A percentile compares a stretch with the other conserved stretches of the same genome.
Evolutionary conservation across 2,888 invertebrate species (phyloP).

Genomic region (Lithodes maja): DNA sequence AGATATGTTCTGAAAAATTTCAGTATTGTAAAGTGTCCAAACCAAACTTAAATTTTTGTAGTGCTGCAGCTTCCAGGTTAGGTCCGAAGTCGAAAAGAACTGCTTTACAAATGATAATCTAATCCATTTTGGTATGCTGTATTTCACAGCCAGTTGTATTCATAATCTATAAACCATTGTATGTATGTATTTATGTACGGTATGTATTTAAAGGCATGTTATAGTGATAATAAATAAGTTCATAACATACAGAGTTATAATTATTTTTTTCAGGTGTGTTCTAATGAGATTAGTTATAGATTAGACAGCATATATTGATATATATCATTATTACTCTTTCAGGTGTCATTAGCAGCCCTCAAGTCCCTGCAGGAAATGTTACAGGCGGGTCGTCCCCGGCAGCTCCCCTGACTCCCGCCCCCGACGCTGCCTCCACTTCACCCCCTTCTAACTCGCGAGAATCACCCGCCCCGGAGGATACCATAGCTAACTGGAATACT

Average conservation of each 20-base stretch:
- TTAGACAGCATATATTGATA: neutral
- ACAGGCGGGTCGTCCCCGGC: conserved; percentile 66
- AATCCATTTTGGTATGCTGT: no score
- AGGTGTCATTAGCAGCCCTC: conserved; percentile 93
- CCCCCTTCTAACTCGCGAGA: neutral
- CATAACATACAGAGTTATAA: neutral
- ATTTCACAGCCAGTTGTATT: no score
- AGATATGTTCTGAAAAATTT: no score
- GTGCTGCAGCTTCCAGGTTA: no score
- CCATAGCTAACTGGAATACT: conserved; percentile 83
- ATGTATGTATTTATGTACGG: no score
- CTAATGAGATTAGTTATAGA: neutral
- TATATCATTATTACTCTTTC: conserved; percentile 18
- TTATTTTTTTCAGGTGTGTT: neutral
- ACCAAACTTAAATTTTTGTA: no score
- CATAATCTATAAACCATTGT: no score
- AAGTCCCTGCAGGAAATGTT: conserved; percentile 98
- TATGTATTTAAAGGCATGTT: no score
- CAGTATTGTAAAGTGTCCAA: no score
- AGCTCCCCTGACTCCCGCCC: neutral
- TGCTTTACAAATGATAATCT: no score
- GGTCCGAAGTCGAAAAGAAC: no score
- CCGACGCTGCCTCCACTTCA: conserved; percentile 4
- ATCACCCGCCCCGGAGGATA: conserved; percentile 72
- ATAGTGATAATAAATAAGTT: no score